phyloP scores from a whole-genome alignment of 2,797 vertebrate genomes.

The Aotus griseimembra region DNA sequence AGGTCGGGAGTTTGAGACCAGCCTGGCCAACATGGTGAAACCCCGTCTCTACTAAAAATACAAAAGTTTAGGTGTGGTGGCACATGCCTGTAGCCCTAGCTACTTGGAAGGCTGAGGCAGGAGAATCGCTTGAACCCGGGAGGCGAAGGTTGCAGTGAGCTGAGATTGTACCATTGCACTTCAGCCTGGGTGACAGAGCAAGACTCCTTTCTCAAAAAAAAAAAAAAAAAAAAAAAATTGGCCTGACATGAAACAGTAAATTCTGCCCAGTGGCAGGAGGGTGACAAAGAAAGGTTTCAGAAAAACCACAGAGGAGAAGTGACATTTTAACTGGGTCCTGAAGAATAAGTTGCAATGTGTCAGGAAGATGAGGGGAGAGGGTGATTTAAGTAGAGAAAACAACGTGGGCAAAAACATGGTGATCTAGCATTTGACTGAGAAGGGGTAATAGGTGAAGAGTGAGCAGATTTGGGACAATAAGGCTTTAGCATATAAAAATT shows the following conservation, averaged over 20 bases:
- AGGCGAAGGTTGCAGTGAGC: no score
- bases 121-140: no score
- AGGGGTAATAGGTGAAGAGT: neutral
- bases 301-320: neutral
- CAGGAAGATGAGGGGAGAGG: neutral
- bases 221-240: no score
- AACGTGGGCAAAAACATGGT: neutral
- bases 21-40: no score
- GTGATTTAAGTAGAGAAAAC: neutral
- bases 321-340: neutral
- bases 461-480: neutral
- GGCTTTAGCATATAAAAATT: neutral
- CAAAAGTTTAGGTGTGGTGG: no score
- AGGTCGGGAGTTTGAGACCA: no score
- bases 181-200: no score
- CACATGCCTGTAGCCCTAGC: no score
- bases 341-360: neutral
- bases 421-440: neutral
- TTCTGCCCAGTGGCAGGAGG: neutral
- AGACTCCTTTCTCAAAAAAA: no score
- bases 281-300: neutral
- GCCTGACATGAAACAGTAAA: neutral
- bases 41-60: no score
- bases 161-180: no score
- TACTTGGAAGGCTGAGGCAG: no score